Percentiles rank a stretch among this genome's conserved stretches.
Conservation (phyloP, 92 coral and sea anemone species). For the Virgularia gustaviana region DNA sequence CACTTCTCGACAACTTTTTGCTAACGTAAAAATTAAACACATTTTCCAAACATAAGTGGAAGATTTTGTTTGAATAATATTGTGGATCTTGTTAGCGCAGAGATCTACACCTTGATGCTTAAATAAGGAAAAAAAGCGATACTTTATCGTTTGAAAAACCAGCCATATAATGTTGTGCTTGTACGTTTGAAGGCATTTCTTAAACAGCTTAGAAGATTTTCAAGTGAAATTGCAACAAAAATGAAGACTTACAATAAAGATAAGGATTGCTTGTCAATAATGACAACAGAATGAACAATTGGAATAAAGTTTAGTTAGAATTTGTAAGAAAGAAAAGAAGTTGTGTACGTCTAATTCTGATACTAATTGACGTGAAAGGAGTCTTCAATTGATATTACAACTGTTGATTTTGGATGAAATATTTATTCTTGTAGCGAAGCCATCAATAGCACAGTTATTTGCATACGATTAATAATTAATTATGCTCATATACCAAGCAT, state of each 20-base stretch:
- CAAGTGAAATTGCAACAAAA: too few species aligned
- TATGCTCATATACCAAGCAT: neutral
- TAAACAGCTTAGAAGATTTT: too few species aligned
- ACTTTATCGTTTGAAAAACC: neutral
- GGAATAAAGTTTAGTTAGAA: neutral
- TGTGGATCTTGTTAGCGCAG: too few species aligned
- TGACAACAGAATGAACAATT: too few species aligned
- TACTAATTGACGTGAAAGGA: slow-evolving; percentile 34
- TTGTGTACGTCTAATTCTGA: neutral
- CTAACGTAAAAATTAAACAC: too few species aligned
- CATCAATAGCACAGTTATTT: slow-evolving; percentile 19
- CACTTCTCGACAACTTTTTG: too few species aligned
- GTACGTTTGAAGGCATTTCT: too few species aligned
- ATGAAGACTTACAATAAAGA: too few species aligned
- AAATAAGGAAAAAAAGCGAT: neutral
- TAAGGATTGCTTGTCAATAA: too few species aligned
- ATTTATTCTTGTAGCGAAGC: slow-evolving; percentile 31
- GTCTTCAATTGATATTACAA: slow-evolving; percentile 36
- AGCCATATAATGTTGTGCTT: too few species aligned
- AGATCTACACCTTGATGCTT: neutral
- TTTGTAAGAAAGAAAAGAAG: neutral
- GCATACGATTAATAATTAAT: slow-evolving; percentile 37
- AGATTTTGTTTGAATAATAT: too few species aligned
- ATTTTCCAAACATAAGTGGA: too few species aligned
- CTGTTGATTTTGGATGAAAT: slow-evolving; percentile 37